Conservation (phyloP, 1,140 invertebrate genomes). For the Pararge aegeria region DNA sequence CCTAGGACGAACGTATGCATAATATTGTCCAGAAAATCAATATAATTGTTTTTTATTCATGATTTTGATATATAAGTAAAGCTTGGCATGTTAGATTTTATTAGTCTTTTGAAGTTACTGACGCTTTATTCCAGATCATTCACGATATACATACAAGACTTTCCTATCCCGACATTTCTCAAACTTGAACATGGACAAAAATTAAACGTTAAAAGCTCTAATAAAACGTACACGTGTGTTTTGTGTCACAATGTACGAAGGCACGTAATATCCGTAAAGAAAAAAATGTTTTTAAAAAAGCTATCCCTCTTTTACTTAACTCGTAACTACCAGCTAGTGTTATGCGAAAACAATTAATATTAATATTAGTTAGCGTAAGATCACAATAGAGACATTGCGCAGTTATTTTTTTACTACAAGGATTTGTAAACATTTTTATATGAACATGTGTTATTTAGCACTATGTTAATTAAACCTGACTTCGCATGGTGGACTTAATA, state of each 20-base stretch:
- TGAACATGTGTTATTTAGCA: no score
- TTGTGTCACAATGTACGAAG: constrained; percentile 60
- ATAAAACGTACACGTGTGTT: constrained; percentile 35
- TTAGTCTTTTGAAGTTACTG: neutral
- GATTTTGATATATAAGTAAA: no score
- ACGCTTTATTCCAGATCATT: neutral
- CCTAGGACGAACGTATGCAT: no score
- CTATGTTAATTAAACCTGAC: no score
- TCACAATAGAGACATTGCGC: neutral
- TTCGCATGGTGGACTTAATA: no score
- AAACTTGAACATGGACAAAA: constrained; percentile 28
- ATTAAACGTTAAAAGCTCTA: constrained; percentile 51
- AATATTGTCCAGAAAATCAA: no score
- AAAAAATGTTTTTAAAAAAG: constrained; percentile 69
- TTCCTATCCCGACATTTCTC: neutral
- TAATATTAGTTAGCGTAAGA: neutral
- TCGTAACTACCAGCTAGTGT: constrained; percentile 56
- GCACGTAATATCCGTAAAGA: constrained; percentile 65
- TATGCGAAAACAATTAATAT: constrained; percentile 40
- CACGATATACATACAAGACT: neutral
- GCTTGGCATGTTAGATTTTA: no score
- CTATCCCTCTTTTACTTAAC: constrained; percentile 60
- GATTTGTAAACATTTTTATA: no score
- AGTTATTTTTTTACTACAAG: no score
- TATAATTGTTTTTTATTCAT: no score